These are phyloP conservation scores for Thunnus albacares DNA, from an alignment of 2,797 vertebrate species.

Conservation along the genomic window DNA sequence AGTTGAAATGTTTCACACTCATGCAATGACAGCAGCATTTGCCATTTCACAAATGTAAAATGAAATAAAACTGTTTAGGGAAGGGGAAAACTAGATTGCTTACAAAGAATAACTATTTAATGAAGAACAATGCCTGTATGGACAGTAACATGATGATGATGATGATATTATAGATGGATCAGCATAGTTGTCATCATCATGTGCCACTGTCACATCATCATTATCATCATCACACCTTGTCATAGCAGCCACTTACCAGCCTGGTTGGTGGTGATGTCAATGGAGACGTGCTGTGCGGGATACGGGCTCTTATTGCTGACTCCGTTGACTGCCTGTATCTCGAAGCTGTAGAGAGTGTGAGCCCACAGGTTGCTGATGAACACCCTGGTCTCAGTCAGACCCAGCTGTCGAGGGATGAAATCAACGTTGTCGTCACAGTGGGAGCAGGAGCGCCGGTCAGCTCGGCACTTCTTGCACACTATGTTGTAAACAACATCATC, in stretches of 20 bases:
- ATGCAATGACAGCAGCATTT: constrained; percentile 25
- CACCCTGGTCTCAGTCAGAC: constrained; percentile 93
- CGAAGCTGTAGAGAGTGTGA: constrained; percentile 96
- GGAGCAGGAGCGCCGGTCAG: constrained; percentile 93
- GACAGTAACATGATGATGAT: background rate
- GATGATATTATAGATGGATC: background rate
- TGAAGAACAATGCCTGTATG: background rate
- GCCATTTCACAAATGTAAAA: constrained; percentile 15
- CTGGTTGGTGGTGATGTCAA: constrained; percentile 99
- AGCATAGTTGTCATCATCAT: constrained; percentile 3
- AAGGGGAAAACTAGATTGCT: background rate
- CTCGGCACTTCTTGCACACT: constrained; percentile 95
- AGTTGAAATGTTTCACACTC: constrained; percentile 34
- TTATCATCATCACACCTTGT: constrained; percentile 5
- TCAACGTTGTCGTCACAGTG: constrained; percentile 98
- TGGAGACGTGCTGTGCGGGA: constrained; percentile 94
- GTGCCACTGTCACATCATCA: background rate
- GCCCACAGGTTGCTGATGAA: constrained; percentile 98
- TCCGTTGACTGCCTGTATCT: constrained; percentile 97
- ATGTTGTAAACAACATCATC: constrained; percentile 98
- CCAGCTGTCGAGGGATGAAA: constrained; percentile 94
- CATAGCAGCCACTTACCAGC: constrained; percentile 87
- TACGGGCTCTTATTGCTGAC: constrained; percentile 98
- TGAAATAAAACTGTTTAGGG: constrained; percentile 10
- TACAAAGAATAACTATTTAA: background rate